Percentiles rank a stretch among this genome's conserved stretches.
Evolutionary conservation across 2,113 vertebrate genomes (phyloP).

Genomic region (Triplophysa rosa): DNA sequence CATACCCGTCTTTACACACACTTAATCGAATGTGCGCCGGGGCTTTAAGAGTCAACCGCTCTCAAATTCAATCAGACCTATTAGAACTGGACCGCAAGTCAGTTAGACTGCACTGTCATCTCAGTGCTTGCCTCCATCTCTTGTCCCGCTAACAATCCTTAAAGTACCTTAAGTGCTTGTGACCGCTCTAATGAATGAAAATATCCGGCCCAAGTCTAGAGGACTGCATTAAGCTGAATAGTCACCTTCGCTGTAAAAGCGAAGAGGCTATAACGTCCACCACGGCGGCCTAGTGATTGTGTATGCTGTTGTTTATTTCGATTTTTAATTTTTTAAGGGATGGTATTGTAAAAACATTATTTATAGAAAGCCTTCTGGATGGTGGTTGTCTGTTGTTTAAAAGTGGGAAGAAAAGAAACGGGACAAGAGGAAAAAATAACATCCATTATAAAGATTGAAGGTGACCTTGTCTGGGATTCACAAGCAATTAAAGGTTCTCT

Average conservation of each 20-base stretch:
- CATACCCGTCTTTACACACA: slow-evolving; percentile 23
- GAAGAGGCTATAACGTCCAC: slow-evolving; percentile 84
- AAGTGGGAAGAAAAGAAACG: slow-evolving; percentile 65
- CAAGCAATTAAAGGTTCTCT: slow-evolving; percentile 86
- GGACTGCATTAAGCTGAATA: slow-evolving; percentile 92
- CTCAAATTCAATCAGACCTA: slow-evolving; percentile 66
- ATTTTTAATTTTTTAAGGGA: slow-evolving; percentile 65
- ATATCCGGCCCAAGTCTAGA: slow-evolving; percentile 87
- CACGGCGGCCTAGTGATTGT: slow-evolving; percentile 91
- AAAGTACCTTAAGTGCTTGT: slow-evolving; percentile 99
- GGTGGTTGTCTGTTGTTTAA: slow-evolving; percentile 92
- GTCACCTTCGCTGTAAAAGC: slow-evolving; percentile 98
- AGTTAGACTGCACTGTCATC: slow-evolving; percentile 60
- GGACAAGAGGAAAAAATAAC: slow-evolving; percentile 62
- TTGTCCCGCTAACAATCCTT: slow-evolving; percentile 86
- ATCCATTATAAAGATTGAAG: slow-evolving; percentile 91
- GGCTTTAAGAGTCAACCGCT: slow-evolving; percentile 54
- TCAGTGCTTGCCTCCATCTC: slow-evolving; percentile 65
- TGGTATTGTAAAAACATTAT: slow-evolving; percentile 98
- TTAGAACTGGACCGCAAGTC: slow-evolving; percentile 54
- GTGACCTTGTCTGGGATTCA: slow-evolving; percentile 86
- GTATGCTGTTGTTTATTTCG: slow-evolving; percentile 93
- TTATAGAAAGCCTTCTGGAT: slow-evolving; percentile 93
- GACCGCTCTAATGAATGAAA: slow-evolving; percentile 98
- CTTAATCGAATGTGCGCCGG: slow-evolving; percentile 54